Conservation (phyloP, 2,888 invertebrate species). For the Diachrysia chrysitis region DNA sequence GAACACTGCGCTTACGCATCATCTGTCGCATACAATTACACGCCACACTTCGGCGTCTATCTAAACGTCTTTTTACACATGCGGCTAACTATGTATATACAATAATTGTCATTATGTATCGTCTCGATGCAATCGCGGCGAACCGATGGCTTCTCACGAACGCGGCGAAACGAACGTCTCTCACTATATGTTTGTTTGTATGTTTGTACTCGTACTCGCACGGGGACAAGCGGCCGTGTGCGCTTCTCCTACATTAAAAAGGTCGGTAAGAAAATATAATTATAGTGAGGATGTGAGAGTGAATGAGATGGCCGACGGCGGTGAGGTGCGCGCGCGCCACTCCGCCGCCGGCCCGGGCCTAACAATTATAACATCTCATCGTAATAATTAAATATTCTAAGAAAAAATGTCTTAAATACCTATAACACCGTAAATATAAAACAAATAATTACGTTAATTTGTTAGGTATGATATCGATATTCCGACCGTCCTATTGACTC, state of each 20-base stretch:
- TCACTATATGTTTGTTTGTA: conserved; percentile 80
- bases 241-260: conserved; percentile 87
- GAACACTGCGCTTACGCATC: conserved; percentile 59
- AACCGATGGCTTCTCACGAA: conserved; percentile 89
- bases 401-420: conserved; percentile 89
- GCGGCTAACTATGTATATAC: conserved; percentile 89
- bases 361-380: conserved; percentile 87
- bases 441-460: conserved; percentile 89
- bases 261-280: conserved; percentile 89
- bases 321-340: conserved; percentile 68
- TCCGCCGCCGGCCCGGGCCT: conserved; percentile 83
- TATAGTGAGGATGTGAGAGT: conserved; percentile 88
- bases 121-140: conserved; percentile 86
- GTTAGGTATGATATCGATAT: conserved; percentile 89
- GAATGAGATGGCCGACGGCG: conserved; percentile 84
- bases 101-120: conserved; percentile 81
- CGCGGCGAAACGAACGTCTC: conserved; percentile 84
- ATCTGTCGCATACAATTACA: conserved; percentile 69
- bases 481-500: conserved; percentile 88
- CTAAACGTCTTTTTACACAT: conserved; percentile 84
- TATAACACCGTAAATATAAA: conserved; percentile 90
- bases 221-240: conserved; percentile 87
- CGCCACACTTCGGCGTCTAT: conserved; percentile 72
- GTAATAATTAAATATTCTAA: conserved; percentile 89
- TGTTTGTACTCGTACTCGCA: conserved; percentile 85